Conservation (phyloP, 1,140 invertebrate species). For the Bemisia tabaci region DNA sequence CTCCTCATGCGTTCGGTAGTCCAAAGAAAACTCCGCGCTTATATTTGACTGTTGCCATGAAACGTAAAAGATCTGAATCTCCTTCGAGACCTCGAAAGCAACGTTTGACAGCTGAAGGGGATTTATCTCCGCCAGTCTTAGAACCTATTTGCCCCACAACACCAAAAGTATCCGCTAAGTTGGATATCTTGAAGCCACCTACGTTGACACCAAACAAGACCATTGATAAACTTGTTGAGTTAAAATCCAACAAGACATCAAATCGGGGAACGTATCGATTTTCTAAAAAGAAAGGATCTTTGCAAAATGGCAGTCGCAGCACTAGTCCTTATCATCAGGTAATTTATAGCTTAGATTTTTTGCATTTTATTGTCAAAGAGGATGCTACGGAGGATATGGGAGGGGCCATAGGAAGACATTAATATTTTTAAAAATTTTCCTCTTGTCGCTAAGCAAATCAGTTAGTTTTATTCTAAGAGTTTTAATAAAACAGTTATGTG, state of each 20-base stretch:
- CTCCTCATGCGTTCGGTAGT: not conserved
- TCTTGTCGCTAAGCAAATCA: too few species aligned
- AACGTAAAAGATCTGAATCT: not conserved
- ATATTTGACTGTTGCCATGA: not conserved
- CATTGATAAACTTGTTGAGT: not conserved
- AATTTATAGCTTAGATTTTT: too few species aligned
- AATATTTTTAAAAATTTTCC: too few species aligned
- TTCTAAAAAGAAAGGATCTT: not conserved
- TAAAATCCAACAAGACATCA: not conserved
- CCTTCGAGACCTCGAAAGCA: constrained; percentile 1
- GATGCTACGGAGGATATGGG: too few species aligned
- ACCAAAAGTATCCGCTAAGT: not conserved
- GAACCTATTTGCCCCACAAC: constrained; percentile 21
- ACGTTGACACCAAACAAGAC: constrained; percentile 20
- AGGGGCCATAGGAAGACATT: too few species aligned
- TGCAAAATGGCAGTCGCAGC: not conserved
- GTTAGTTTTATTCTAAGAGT: too few species aligned
- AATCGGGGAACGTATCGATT: not conserved
- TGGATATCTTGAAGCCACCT: constrained; percentile 14
- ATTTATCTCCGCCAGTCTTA: constrained; percentile 27
- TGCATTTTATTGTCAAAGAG: too few species aligned
- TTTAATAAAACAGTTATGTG: too few species aligned
- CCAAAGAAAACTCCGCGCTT: constrained; percentile 3
- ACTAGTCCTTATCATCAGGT: not conserved
- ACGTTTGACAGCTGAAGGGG: constrained; percentile 1